A percentile compares a stretch with the other conserved stretches of the same genome.
phyloP scores from a whole-genome alignment of 2,797 vertebrate genomes.

The Sternarchorhynchus goeldii region DNA sequence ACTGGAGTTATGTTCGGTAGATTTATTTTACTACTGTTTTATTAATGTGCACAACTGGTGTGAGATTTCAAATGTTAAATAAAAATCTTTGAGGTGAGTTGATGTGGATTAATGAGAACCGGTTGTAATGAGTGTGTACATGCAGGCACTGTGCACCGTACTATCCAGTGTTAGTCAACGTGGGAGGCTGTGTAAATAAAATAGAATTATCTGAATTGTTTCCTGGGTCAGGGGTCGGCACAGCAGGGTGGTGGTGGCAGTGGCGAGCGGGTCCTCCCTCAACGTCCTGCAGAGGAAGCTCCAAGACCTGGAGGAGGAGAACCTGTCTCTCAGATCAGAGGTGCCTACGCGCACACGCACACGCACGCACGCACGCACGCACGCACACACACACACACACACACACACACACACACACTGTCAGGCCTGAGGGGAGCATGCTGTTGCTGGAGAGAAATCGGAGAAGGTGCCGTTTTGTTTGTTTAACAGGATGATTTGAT shows the following conservation, averaged over 20 bases:
- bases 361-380: not conserved
- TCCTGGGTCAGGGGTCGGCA: conserved; percentile 64
- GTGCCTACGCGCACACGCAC: conserved; percentile 61
- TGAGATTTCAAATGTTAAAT: too few species aligned
- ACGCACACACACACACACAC: not conserved
- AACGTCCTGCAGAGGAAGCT: conserved; percentile 93
- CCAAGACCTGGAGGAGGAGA: conserved; percentile 94
- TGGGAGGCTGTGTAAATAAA: too few species aligned
- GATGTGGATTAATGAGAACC: not conserved
- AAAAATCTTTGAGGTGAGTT: too few species aligned
- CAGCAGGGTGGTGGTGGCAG: conserved; percentile 76
- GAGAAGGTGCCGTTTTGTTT: too few species aligned
- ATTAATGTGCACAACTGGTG: too few species aligned
- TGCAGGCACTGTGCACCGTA: not conserved
- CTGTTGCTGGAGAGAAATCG: too few species aligned
- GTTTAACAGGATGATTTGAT: too few species aligned
- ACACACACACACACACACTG: not conserved
- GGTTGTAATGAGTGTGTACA: not conserved
- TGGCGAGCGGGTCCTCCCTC: conserved; percentile 82
- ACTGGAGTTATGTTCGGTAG: too few species aligned
- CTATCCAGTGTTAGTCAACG: not conserved
- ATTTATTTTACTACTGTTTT: too few species aligned
- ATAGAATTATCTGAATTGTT: not conserved
- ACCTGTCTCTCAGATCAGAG: conserved; percentile 93
- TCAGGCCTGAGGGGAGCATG: too few species aligned